Percentiles rank a stretch among this genome's conserved stretches.
These are phyloP conservation scores for Perca flavescens DNA, from an alignment of 2,113 vertebrate genomes.

Conservation along the genomic window DNA sequence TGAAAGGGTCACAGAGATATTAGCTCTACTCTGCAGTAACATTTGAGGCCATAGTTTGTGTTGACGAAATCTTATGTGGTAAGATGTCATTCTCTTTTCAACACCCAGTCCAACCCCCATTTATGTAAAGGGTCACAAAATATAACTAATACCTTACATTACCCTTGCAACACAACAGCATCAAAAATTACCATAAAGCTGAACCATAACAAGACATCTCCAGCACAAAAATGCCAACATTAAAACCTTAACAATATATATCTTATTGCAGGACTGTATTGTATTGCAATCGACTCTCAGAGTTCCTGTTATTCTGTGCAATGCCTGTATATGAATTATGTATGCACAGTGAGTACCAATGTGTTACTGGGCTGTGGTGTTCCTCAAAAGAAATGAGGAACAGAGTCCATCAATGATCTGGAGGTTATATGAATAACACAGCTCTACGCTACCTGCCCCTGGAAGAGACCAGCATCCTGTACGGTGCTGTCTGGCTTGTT, in stretches of 20 bases:
- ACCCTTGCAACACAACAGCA: neutral
- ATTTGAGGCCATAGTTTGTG: neutral
- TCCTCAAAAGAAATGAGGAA: constrained; percentile 34
- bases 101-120: neutral
- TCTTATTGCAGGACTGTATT: neutral
- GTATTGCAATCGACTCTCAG: constrained; percentile 11
- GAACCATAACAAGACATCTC: neutral
- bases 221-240: neutral
- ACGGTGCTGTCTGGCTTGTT: constrained; percentile 95
- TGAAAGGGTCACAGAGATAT: neutral
- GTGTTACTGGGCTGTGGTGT: neutral
- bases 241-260: neutral
- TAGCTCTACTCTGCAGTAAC: neutral
- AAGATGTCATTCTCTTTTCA: neutral
- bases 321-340: constrained; percentile 35
- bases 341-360: constrained; percentile 7
- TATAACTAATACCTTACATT: neutral
- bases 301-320: constrained; percentile 12
- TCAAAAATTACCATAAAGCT: neutral
- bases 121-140: neutral
- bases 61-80: neutral
- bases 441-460: constrained; percentile 90
- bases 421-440: constrained; percentile 31
- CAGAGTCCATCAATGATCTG: constrained; percentile 9
- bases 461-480: constrained; percentile 95